phyloP scores from a whole-genome alignment of 1,140 invertebrate genomes.

The Chironomus striatipennis region DNA sequence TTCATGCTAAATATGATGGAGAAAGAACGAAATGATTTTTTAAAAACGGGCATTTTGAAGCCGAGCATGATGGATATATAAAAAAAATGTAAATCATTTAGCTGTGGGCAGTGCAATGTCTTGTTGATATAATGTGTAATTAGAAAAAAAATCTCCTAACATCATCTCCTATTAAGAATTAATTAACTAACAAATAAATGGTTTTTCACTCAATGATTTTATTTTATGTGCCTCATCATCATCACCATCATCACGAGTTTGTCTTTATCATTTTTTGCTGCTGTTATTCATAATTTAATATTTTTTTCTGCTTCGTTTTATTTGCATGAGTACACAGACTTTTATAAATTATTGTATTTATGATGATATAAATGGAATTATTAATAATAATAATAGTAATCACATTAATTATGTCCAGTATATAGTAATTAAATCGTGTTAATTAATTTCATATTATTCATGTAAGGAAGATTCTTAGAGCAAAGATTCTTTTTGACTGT shows the following conservation, averaged over 20 bases:
- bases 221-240: not conserved
- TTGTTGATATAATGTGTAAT: conserved; percentile 10
- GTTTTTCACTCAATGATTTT: not conserved
- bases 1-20: conserved; percentile 12
- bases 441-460: no score
- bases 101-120: conserved; percentile 19
- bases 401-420: no score
- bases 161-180: conserved; percentile 14
- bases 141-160: conserved; percentile 16
- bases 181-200: not conserved
- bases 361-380: no score
- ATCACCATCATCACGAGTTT: not conserved
- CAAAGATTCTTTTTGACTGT: no score
- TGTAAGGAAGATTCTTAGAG: no score
- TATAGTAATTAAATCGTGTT: no score
- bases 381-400: no score
- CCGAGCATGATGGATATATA: not conserved
- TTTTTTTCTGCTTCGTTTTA: not conserved
- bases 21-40: not conserved
- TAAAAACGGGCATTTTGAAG: conserved; percentile 16
- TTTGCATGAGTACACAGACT: not conserved
- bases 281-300: not conserved
- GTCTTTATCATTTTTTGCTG: not conserved
- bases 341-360: no score
- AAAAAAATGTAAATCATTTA: conserved; percentile 22